Conservation (phyloP, 1,140 invertebrate species). For the Drosophila murphyi region DNA sequence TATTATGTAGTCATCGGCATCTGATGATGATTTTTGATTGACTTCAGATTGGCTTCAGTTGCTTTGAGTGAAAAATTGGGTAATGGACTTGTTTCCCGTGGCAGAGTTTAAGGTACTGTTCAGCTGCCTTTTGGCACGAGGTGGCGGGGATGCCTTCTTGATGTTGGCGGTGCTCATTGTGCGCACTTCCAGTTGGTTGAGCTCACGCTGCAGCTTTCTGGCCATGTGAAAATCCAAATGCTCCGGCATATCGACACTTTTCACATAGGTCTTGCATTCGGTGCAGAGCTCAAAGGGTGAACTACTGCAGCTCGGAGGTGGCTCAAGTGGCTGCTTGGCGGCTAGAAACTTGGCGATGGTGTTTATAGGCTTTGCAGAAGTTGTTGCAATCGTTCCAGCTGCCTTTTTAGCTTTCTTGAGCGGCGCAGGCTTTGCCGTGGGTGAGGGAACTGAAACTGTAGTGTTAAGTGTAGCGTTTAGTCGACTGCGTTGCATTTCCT, state of each 20-base stretch:
- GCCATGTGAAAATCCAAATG: constrained; percentile 91
- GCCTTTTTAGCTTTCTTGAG: constrained; percentile 53
- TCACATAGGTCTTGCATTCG: constrained; percentile 88
- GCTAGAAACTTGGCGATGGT: constrained; percentile 67
- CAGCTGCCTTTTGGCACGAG: constrained; percentile 43
- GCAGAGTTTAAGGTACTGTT: constrained; percentile 42
- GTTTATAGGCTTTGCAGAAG: constrained; percentile 12
- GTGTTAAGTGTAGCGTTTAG: constrained; percentile 17
- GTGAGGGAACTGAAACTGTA: neutral
- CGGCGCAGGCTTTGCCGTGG: constrained; percentile 28
- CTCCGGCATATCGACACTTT: constrained; percentile 86
- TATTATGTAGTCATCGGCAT: no score
- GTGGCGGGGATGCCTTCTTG: constrained; percentile 48
- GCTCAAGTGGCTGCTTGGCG: constrained; percentile 24
- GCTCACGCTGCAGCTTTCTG: constrained; percentile 86
- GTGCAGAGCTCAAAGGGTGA: constrained; percentile 85
- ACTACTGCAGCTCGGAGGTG: constrained; percentile 39
- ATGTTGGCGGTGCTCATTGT: constrained; percentile 21
- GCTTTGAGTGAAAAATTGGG: constrained; percentile 71
- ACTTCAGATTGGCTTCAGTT: constrained; percentile 28
- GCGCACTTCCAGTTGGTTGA: constrained; percentile 69
- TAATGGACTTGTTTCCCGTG: constrained; percentile 60
- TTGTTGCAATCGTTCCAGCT: neutral
- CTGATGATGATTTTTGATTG: no score
- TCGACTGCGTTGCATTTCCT: constrained; percentile 53